Evolutionary conservation across 2,113 vertebrate genomes (phyloP).

Genomic region (Theristicus caerulescens): DNA sequence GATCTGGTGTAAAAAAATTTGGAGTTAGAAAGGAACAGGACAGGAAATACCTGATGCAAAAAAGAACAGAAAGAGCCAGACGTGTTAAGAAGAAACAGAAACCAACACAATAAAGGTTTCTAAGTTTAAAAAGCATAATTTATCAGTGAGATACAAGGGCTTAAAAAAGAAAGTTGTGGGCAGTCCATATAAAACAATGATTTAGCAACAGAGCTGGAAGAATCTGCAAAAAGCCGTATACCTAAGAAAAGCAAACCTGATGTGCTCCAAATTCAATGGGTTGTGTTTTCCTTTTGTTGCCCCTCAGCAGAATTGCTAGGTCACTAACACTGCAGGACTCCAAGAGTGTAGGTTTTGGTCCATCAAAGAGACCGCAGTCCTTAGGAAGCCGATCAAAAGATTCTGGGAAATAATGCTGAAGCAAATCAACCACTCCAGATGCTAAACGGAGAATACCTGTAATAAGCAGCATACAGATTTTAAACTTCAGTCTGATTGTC

Average conservation of each 20-base stretch:
- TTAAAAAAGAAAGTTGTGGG: not conserved
- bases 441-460: slow-evolving; percentile 80
- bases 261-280: slow-evolving; percentile 86
- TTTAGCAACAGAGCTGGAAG: not conserved
- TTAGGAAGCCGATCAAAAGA: slow-evolving; percentile 83
- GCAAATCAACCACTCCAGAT: slow-evolving; percentile 81
- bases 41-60: not conserved
- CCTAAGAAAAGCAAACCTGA: slow-evolving; percentile 72
- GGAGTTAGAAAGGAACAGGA: not conserved
- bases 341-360: slow-evolving; percentile 77
- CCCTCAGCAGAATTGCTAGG: slow-evolving; percentile 81
- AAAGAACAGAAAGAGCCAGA: not conserved
- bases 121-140: not conserved
- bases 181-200: not conserved
- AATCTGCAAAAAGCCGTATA: not conserved
- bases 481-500: not conserved
- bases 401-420: slow-evolving; percentile 82
- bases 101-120: not conserved
- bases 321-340: slow-evolving; percentile 83
- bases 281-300: slow-evolving; percentile 84
- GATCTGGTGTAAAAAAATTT: not conserved
- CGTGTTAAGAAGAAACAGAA: not conserved
- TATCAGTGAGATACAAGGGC: not conserved
- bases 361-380: slow-evolving; percentile 80
- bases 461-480: not conserved